phyloP scores from a whole-genome alignment of 2,888 invertebrate genomes.

The Scaptomyza parva region DNA sequence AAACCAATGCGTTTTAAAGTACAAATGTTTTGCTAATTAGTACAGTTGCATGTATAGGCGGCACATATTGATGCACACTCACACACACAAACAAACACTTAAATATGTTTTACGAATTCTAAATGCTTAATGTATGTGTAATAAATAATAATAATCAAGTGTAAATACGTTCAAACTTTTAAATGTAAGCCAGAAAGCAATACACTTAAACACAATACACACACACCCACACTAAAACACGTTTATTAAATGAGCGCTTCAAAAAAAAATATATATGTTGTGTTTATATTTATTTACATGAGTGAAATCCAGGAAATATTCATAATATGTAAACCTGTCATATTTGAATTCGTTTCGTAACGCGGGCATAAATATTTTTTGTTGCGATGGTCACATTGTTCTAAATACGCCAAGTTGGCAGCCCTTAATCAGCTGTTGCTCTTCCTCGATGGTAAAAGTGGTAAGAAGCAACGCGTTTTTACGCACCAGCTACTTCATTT shows the following conservation, averaged over 20 bases:
- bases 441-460: not conserved
- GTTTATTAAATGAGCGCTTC: conserved; percentile 67
- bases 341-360: not conserved
- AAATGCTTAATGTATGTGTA: conserved; percentile 56
- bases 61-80: conserved; percentile 66
- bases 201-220: conserved; percentile 18
- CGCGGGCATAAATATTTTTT: not conserved
- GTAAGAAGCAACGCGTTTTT: too few relatives aligned
- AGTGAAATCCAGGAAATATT: not conserved
- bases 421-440: conserved; percentile 23
- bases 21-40: conserved; percentile 75
- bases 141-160: conserved; percentile 56
- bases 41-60: conserved; percentile 62
- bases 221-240: conserved; percentile 25
- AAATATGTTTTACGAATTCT: conserved; percentile 45
- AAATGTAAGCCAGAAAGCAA: conserved; percentile 66
- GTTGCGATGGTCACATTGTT: not conserved
- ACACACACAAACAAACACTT: conserved; percentile 61
- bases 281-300: not conserved
- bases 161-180: conserved; percentile 68
- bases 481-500: too few relatives aligned
- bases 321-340: not conserved
- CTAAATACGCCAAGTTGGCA: not conserved
- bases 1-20: conserved; percentile 58
- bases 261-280: conserved; percentile 16